Conservation (phyloP, 2,888 invertebrate species). For the Drosophila infuscata region DNA sequence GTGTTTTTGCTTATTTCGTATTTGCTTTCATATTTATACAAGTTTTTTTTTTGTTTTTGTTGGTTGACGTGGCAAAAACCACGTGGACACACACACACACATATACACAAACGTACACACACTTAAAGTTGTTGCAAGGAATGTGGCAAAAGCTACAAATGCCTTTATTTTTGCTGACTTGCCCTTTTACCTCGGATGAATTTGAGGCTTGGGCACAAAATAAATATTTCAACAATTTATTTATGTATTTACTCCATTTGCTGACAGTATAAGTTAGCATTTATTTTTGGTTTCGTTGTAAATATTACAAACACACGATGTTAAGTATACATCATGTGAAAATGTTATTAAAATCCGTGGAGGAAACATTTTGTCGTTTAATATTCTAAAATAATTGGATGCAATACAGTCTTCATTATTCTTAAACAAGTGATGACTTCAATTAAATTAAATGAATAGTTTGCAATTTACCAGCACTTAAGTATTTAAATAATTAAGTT, state of each 20-base stretch:
- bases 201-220: constrained; percentile 25
- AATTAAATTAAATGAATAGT: background rate
- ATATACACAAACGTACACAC: constrained; percentile 4
- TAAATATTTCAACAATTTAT: constrained; percentile 66
- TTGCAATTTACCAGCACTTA: constrained; percentile 7
- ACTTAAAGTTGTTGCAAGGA: constrained; percentile 8
- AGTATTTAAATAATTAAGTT: constrained; percentile 17
- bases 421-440: background rate
- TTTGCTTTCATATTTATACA: constrained; percentile 34
- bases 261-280: constrained; percentile 20
- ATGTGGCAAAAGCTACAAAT: constrained; percentile 7
- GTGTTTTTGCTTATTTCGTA: constrained; percentile 45
- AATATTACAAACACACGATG: background rate
- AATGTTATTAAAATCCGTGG: accelerated
- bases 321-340: background rate
- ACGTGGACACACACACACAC: background rate
- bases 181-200: constrained; percentile 4
- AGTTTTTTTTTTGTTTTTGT: constrained; percentile 10
- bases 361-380: background rate
- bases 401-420: background rate
- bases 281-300: constrained; percentile 6
- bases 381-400: background rate
- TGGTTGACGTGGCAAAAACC: constrained; percentile 17
- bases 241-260: constrained; percentile 52
- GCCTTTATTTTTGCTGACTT: constrained; percentile 20